These are phyloP conservation scores for Aleiodes leptofemur DNA, from an alignment of 2,888 invertebrate species.

Conservation along the genomic window DNA sequence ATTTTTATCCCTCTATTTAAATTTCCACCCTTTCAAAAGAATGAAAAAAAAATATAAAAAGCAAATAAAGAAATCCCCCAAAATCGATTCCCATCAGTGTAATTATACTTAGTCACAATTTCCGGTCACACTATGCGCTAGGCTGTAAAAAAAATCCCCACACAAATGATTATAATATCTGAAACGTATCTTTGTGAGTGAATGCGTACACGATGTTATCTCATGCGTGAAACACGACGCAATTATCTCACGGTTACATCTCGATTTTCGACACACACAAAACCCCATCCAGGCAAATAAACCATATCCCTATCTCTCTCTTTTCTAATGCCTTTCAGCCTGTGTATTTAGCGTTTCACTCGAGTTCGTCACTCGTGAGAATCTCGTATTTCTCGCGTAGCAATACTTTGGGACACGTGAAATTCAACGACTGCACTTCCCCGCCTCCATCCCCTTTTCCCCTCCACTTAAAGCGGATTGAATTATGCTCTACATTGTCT, in stretches of 20 bases:
- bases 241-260: conserved; percentile 42
- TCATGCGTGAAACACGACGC: conserved; percentile 39
- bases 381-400: conserved; percentile 20
- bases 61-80: no score
- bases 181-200: conserved; percentile 29
- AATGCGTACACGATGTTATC: conserved; percentile 37
- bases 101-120: conserved; percentile 8
- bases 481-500: conserved; percentile 4
- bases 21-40: no score
- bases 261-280: conserved; percentile 34
- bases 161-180: conserved; percentile 37
- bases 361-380: conserved; percentile 23
- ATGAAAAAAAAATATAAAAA: no score
- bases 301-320: conserved; percentile 5
- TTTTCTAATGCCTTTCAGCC: conserved; percentile 13
- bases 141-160: not conserved
- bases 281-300: conserved; percentile 23
- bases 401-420: conserved; percentile 19
- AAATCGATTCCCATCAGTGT: conserved; percentile 27
- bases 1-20: no score
- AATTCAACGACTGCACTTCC: conserved; percentile 19
- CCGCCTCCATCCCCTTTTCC: not conserved
- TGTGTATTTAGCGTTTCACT: conserved; percentile 7
- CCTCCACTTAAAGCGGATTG: conserved; percentile 9
- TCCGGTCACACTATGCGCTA: not conserved